Evolutionary conservation across 2,797 vertebrate species (phyloP).

Genomic region (Halcyon smyrnensis): DNA sequence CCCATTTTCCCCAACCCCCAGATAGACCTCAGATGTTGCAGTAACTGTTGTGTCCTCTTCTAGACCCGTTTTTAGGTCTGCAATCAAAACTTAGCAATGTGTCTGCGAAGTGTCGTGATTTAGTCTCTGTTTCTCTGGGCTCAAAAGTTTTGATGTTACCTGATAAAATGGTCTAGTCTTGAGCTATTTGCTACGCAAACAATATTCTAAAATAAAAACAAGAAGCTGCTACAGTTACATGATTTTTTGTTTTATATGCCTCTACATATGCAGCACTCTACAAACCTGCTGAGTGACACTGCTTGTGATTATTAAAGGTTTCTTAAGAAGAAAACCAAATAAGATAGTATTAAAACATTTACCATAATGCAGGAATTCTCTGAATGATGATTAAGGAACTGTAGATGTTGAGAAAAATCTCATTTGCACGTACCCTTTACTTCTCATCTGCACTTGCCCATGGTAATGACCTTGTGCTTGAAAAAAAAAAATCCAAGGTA

Average conservation of each 20-base stretch:
- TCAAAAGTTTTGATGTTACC: neutral
- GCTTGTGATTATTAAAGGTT: conserved; percentile 47
- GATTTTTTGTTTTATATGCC: neutral
- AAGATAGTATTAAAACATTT: conserved; percentile 49
- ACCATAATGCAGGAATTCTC: conserved; percentile 39
- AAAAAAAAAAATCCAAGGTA: conserved; percentile 33
- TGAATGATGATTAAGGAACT: conserved; percentile 25
- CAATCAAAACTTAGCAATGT: neutral
- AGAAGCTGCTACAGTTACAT: neutral
- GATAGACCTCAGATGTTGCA: neutral
- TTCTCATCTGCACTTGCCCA: conserved; percentile 19
- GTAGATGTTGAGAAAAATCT: neutral
- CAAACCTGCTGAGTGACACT: neutral
- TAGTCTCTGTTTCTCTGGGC: neutral
- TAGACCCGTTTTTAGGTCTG: neutral
- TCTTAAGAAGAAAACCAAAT: conserved; percentile 37
- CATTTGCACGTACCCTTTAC: conserved; percentile 13
- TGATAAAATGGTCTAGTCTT: neutral
- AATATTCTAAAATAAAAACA: neutral
- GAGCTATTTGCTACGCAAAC: neutral
- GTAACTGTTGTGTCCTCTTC: neutral
- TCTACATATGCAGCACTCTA: neutral
- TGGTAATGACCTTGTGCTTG: conserved; percentile 27
- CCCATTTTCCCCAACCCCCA: neutral
- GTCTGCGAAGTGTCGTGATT: neutral